phyloP scores from a whole-genome alignment of 2,113 vertebrate genomes.

The Chloropsis cyanopogon region DNA sequence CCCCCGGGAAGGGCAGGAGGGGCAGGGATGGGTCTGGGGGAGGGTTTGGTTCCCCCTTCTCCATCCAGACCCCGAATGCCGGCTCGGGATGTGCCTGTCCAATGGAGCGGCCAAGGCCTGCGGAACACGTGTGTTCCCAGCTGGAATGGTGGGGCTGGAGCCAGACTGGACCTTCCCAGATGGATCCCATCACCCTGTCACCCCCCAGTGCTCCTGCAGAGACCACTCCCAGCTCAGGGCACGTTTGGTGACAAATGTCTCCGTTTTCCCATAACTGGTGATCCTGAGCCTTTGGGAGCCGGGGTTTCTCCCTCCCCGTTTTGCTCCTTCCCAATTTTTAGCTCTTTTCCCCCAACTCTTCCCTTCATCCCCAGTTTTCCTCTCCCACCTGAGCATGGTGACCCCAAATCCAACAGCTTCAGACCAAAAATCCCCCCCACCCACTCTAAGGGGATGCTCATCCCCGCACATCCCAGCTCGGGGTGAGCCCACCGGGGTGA shows the following conservation, averaged over 20 bases:
- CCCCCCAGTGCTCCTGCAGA: not conserved
- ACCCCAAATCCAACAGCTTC: fast-evolving
- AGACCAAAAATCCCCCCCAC: not conserved
- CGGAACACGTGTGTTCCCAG: fast-evolving
- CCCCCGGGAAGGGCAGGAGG: not conserved
- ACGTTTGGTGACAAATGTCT: fast-evolving
- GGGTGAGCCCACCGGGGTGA: fast-evolving
- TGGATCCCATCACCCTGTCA: fast-evolving
- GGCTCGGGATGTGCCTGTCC: fast-evolving
- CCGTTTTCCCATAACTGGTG: fast-evolving
- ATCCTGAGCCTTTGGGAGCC: not conserved
- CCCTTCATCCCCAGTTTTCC: not conserved
- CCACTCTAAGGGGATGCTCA: fast-evolving
- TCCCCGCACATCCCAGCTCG: fast-evolving
- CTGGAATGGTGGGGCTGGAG: not conserved
- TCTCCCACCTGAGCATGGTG: fast-evolving
- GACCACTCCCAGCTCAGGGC: fast-evolving
- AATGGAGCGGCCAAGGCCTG: fast-evolving
- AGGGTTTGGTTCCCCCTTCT: fast-evolving
- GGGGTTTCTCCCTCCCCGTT: fast-evolving
- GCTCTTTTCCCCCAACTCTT: not conserved
- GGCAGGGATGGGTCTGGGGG: fast-evolving
- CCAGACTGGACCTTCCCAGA: not conserved
- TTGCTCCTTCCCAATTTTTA: not conserved
- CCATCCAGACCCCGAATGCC: fast-evolving